Evolutionary conservation across 2,888 invertebrate species (phyloP).

Genomic region (Prionchulus punctatus): DNA sequence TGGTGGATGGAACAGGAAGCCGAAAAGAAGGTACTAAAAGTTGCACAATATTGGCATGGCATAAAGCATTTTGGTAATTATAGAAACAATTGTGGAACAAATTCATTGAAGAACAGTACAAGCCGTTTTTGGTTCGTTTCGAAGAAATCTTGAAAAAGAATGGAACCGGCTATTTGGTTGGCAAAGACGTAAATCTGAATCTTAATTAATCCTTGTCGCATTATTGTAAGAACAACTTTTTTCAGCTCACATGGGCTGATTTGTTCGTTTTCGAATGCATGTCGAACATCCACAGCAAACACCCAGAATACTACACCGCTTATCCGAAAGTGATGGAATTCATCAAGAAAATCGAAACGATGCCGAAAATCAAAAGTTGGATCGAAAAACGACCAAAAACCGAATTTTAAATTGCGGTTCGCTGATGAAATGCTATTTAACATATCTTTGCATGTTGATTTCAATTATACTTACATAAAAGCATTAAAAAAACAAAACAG

Average conservation of each 20-base stretch:
- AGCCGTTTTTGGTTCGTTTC: constrained; percentile 19
- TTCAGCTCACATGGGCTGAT: constrained; percentile 50
- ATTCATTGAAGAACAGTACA: too few species aligned
- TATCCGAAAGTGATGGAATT: constrained; percentile 45
- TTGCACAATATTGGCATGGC: too few species aligned
- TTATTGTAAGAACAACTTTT: too few species aligned
- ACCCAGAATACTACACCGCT: constrained; percentile 42
- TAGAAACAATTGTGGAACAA: background rate
- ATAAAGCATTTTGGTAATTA: background rate
- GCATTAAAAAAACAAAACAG: too few species aligned
- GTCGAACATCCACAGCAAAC: constrained; percentile 46
- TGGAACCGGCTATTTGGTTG: constrained; percentile 20
- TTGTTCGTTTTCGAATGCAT: constrained; percentile 45
- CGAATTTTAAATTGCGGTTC: constrained; percentile 42
- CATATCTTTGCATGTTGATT: too few species aligned
- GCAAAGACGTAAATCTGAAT: constrained; percentile 18
- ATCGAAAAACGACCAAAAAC: constrained; percentile 47
- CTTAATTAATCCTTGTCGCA: too few species aligned
- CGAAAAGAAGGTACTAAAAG: too few species aligned
- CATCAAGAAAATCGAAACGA: constrained; percentile 42
- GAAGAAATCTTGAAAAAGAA: constrained; percentile 17
- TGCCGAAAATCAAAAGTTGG: constrained; percentile 49
- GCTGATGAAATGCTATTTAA: too few species aligned
- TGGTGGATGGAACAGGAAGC: too few species aligned
- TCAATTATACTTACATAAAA: too few species aligned